Conservation (phyloP, 1,140 invertebrate species). For the Drosophila tani region DNA sequence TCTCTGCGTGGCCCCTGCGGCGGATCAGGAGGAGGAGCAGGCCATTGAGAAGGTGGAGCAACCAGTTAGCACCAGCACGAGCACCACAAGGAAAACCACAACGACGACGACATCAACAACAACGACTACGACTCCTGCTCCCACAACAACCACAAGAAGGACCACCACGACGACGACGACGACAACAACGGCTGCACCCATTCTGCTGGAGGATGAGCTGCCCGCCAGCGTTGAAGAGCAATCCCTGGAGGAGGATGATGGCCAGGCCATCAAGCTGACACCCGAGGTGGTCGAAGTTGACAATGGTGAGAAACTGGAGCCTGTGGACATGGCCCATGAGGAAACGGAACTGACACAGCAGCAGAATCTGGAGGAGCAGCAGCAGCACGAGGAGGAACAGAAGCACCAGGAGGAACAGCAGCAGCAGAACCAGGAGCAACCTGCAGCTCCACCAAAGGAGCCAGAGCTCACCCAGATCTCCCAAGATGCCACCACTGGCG, state of each 20-base stretch:
- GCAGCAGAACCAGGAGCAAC: neutral
- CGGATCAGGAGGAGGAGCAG: conserved; percentile 43
- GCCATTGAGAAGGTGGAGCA: conserved; percentile 80
- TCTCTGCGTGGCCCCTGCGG: conserved; percentile 85
- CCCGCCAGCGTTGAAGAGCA: conserved; percentile 71
- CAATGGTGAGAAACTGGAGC: conserved; percentile 69
- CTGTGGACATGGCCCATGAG: conserved; percentile 68
- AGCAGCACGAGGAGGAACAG: conserved; percentile 13
- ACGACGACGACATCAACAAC: conserved; percentile 50
- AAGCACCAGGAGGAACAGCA: conserved; percentile 1
- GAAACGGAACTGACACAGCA: conserved; percentile 71
- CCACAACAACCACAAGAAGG: conserved; percentile 41
- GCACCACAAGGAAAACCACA: conserved; percentile 39
- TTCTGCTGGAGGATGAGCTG: conserved; percentile 60
- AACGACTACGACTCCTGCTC: conserved; percentile 36
- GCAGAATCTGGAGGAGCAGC: conserved; percentile 47
- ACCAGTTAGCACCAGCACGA: conserved; percentile 69
- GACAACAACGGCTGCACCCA: conserved; percentile 31
- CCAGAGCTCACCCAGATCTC: conserved; percentile 1
- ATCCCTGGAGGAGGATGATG: conserved; percentile 65
- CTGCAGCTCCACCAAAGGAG: neutral
- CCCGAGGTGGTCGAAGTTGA: conserved; percentile 52
- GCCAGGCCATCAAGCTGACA: conserved; percentile 45
- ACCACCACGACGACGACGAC: conserved; percentile 42
- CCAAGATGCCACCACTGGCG: conserved; percentile 53